Evolutionary conservation across 2,888 invertebrate genomes (phyloP).

Genomic region (Ectemnius cavifrons): DNA sequence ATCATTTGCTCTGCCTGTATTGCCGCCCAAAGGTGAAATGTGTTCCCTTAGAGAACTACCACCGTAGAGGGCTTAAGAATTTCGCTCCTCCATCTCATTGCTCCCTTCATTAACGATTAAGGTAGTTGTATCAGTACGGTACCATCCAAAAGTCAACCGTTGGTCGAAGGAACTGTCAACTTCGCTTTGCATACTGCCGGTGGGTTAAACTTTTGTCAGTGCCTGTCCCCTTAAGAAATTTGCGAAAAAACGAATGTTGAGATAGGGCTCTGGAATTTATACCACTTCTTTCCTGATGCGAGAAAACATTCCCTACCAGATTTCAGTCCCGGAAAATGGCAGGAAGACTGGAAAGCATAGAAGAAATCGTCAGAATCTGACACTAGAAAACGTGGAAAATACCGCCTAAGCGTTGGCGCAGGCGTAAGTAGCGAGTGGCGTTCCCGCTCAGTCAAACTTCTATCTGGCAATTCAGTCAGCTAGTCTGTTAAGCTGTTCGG

Average conservation of each 20-base stretch:
- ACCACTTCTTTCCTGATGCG: too few relatives aligned
- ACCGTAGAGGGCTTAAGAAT: slow-evolving; percentile 12
- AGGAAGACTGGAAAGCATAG: background rate
- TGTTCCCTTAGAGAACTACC: background rate
- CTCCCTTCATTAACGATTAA: too few relatives aligned
- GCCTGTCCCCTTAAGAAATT: too few relatives aligned
- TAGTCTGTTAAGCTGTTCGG: background rate
- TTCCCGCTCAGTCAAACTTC: background rate
- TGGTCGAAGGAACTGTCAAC: too few relatives aligned
- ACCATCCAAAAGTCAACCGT: background rate
- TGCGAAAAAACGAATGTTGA: background rate
- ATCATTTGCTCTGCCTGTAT: background rate
- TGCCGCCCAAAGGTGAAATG: background rate
- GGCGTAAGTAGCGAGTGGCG: too few relatives aligned
- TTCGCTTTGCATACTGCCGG: too few relatives aligned
- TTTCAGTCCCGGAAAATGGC: too few relatives aligned
- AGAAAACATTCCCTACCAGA: too few relatives aligned
- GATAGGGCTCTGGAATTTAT: too few relatives aligned
- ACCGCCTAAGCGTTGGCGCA: slow-evolving; percentile 37
- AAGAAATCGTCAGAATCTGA: background rate
- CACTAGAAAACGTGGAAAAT: slow-evolving; percentile 54
- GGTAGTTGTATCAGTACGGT: too few relatives aligned
- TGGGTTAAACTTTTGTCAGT: too few relatives aligned
- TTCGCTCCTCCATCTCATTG: slow-evolving; percentile 16
- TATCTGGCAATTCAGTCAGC: background rate